phyloP scores from a whole-genome alignment of 2,797 vertebrate genomes.

The Hipposideros larvatus region DNA sequence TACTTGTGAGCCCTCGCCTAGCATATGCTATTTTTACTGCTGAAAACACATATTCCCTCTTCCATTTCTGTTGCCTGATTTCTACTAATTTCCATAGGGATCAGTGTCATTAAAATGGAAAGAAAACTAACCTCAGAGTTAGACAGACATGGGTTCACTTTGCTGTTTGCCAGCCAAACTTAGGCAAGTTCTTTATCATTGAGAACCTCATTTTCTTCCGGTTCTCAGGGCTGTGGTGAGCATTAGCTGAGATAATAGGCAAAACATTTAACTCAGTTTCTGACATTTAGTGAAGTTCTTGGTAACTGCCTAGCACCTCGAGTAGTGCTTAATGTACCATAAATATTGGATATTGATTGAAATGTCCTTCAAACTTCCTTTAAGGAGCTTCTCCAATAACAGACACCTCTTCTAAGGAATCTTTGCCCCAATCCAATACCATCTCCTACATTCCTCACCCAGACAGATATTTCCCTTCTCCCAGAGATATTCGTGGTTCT shows the following conservation, averaged over 20 bases:
- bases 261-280: background rate
- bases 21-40: background rate
- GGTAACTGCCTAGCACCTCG: background rate
- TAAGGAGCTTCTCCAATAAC: background rate
- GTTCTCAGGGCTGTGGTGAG: background rate
- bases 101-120: background rate
- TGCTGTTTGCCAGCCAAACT: background rate
- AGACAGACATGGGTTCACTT: background rate
- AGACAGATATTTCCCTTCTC: background rate
- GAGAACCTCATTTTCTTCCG: background rate
- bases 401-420: background rate
- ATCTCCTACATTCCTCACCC: background rate
- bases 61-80: background rate
- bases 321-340: background rate
- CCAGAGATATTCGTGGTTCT: background rate
- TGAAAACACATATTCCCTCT: background rate
- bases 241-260: background rate
- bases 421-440: background rate
- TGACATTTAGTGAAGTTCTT: background rate
- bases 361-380: background rate
- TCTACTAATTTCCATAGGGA: background rate
- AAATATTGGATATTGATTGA: background rate
- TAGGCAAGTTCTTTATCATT: background rate
- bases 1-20: background rate
- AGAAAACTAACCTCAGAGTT: background rate